Conservation (phyloP, 37 sponge, comb jelly and placozoan species). For the Mnemiopsis leidyi region DNA sequence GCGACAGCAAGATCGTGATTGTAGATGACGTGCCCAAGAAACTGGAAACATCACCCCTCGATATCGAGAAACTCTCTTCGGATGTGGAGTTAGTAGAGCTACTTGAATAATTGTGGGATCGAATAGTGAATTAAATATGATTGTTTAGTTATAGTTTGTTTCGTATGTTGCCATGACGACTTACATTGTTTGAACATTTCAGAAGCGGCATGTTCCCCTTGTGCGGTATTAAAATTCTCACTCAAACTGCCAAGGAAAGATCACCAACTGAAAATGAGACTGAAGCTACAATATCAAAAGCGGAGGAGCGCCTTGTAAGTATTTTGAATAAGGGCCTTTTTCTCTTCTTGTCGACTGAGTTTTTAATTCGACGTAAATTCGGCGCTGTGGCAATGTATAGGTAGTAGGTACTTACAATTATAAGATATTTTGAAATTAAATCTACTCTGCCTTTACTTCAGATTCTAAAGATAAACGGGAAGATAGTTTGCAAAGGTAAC, state of each 20-base stretch:
- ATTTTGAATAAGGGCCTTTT: too few species aligned
- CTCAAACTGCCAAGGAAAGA: neutral
- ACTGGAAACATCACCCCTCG: neutral
- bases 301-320: slow-evolving; percentile 25
- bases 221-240: slow-evolving; percentile 11
- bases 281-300: slow-evolving; percentile 14
- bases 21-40: slow-evolving; percentile 36
- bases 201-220: slow-evolving; percentile 55
- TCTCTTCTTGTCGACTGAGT: too few species aligned
- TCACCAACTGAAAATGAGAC: neutral
- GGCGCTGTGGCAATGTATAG: too few species aligned
- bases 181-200: too few species aligned
- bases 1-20: neutral
- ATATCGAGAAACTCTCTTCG: slow-evolving; percentile 10
- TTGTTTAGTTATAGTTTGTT: too few species aligned
- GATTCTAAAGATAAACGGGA: slow-evolving; percentile 32
- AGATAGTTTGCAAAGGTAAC: neutral
- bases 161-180: too few species aligned
- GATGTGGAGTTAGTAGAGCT: slow-evolving; percentile 35
- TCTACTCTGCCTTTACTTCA: too few species aligned
- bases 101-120: too few species aligned
- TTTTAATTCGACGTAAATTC: too few species aligned
- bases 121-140: too few species aligned
- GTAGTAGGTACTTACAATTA: too few species aligned
- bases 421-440: too few species aligned